phyloP scores from a whole-genome alignment of 2,797 vertebrate species.

The Cottoperca gobio region DNA sequence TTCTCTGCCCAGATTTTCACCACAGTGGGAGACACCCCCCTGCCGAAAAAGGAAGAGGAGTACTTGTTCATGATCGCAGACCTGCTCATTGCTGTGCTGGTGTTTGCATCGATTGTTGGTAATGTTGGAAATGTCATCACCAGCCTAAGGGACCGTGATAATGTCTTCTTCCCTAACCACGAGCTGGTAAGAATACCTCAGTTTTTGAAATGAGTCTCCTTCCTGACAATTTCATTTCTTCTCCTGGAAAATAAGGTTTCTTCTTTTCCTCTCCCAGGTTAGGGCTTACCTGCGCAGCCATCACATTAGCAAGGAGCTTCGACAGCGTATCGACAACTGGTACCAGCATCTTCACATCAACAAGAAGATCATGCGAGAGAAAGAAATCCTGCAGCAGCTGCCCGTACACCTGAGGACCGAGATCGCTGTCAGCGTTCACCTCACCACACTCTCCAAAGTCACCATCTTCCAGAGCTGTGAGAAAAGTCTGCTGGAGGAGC shows the following conservation, averaged over 20 bases:
- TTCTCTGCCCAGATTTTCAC: slow-evolving; percentile 92
- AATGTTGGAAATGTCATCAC: slow-evolving; percentile 89
- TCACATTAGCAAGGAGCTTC: slow-evolving; percentile 81
- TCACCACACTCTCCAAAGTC: slow-evolving; percentile 91
- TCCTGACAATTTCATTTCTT: neutral
- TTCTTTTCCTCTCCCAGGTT: slow-evolving; percentile 62
- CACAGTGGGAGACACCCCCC: slow-evolving; percentile 90
- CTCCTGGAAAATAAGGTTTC: neutral
- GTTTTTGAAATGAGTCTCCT: neutral
- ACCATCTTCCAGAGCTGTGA: slow-evolving; percentile 94
- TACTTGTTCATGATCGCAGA: slow-evolving; percentile 90
- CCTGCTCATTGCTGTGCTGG: slow-evolving; percentile 92
- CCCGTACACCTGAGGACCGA: slow-evolving; percentile 88
- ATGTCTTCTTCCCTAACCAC: slow-evolving; percentile 90
- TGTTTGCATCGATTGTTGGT: slow-evolving; percentile 93
- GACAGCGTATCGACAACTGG: slow-evolving; percentile 87
- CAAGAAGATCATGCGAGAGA: slow-evolving; percentile 91
- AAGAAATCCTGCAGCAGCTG: slow-evolving; percentile 87
- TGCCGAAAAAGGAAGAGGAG: slow-evolving; percentile 85
- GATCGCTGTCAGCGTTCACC: slow-evolving; percentile 91
- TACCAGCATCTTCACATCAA: slow-evolving; percentile 93
- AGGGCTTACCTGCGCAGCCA: slow-evolving; percentile 88
- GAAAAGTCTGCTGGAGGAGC: slow-evolving; percentile 89
- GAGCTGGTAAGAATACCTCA: slow-evolving; percentile 79
- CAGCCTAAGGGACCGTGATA: slow-evolving; percentile 85